A percentile compares a stretch with the other conserved stretches of the same genome.
Conservation (phyloP, 2,888 invertebrate genomes). For the Temnothorax unifasciatus region DNA sequence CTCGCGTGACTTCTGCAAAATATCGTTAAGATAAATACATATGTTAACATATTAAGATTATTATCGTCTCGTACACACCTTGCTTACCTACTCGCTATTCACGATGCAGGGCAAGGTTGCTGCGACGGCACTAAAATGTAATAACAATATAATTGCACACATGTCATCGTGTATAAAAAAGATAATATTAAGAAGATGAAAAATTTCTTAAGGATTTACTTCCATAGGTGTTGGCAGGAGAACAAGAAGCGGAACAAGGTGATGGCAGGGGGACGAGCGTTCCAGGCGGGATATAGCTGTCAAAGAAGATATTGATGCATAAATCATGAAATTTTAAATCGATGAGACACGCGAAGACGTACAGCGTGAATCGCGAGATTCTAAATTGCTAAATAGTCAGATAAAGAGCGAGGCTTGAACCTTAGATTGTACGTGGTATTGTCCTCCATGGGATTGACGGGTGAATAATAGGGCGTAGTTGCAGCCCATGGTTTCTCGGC, state of each 20-base stretch:
- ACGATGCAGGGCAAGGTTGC: conserved; percentile 57
- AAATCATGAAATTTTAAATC: conserved; percentile 14
- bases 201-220: conserved; percentile 34
- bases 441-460: conserved; percentile 78
- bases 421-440: conserved; percentile 83
- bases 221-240: conserved; percentile 22
- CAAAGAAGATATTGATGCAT: conserved; percentile 47
- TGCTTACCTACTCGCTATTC: conserved; percentile 19
- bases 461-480: conserved; percentile 74
- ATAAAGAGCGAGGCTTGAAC: conserved; percentile 56
- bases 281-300: conserved; percentile 82
- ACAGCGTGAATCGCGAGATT: not conserved
- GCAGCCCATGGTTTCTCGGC: conserved; percentile 76
- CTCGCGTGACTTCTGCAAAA: not conserved
- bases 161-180: not conserved
- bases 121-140: conserved; percentile 55
- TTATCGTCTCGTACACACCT: not conserved
- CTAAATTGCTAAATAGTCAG: not conserved
- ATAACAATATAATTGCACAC: not conserved
- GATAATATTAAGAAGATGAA: not conserved
- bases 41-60: conserved; percentile 12
- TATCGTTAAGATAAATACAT: conserved; percentile 1
- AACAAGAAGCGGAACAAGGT: conserved; percentile 41
- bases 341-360: not conserved
- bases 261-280: conserved; percentile 72